These are phyloP conservation scores for Synergus japonicus DNA, from an alignment of 2,888 invertebrate species.

Conservation along the genomic window DNA sequence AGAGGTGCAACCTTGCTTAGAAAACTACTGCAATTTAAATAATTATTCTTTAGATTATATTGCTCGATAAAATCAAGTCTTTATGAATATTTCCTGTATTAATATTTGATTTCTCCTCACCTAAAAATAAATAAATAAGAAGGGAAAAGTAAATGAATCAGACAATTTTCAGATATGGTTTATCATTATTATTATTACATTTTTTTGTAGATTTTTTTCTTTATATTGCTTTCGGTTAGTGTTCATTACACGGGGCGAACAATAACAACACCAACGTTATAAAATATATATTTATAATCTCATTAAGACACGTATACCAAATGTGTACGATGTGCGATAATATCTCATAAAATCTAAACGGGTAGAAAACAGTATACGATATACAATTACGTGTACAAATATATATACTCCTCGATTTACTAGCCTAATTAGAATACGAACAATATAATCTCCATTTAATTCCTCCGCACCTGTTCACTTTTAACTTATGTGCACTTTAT, in stretches of 20 bases:
- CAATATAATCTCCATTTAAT: conserved; percentile 33
- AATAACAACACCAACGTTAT: conserved; percentile 38
- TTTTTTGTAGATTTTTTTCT: conserved; percentile 24
- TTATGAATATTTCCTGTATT: not conserved
- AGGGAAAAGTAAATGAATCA: not conserved
- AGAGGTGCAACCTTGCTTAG: not conserved
- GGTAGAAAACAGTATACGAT: conserved; percentile 44
- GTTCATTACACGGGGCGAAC: conserved; percentile 24
- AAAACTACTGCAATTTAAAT: conserved; percentile 12
- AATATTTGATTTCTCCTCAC: not conserved
- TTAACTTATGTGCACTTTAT: conserved; percentile 13
- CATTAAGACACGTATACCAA: conserved; percentile 31
- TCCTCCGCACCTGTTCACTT: conserved; percentile 17
- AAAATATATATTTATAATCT: conserved; percentile 43
- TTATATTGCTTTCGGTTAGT: conserved; percentile 21
- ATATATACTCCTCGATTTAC: conserved; percentile 17
- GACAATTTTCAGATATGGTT: not conserved
- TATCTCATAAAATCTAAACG: conserved; percentile 43
- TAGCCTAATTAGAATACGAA: conserved; percentile 28
- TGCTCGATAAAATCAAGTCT: not conserved
- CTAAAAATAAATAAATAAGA: not conserved
- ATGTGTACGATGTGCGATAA: conserved; percentile 27
- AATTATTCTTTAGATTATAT: not conserved
- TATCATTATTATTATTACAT: conserved; percentile 35
- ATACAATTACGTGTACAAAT: conserved; percentile 5